Evolutionary conservation across 2,113 vertebrate species (phyloP), one percentile per base, ranked within the genome.

Genomic region (Nannobrachium achirus): DNA sequence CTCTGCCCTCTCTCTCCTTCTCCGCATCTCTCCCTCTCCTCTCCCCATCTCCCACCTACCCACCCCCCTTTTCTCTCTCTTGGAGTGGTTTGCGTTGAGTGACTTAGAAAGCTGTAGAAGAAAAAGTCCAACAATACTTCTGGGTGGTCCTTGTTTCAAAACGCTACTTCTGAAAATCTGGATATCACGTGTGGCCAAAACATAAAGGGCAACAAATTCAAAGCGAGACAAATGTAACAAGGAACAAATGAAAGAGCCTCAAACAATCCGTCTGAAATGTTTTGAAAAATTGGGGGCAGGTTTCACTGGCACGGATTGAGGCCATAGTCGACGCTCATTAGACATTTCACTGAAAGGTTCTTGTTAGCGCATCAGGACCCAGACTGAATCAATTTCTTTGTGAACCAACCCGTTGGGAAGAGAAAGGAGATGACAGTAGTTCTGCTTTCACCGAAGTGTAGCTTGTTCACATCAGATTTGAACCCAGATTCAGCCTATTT

Each of bases 131-230:
- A 49, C 68, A 76, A 75, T 49, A 19, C 72, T 88, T 66, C 75
- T 88, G 87, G 89, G 89, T 90, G 89, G 89, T 89, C 89, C 16
- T 73, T 74, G 56, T 86, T 85, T 73, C 46, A 59, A 78, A 81
- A 72, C n/a, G 6, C 19, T 6, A 11, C 25, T 66, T 56, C 62
- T 10, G 55, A 69, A 86, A 87, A 81, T 82, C 79, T 89, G 84
- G 82, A 85, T 82, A 59, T 88, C 81, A 83, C 51, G 72, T 87
- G 88, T 82, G 78, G 83, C 76, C 76, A 13, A 69, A 81, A 33
- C 25, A 60, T 70, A 55, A 84, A 84, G 66, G n/a, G n/a, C 68
- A 78, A 69, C 67, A 82, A 88, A 86, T 83, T 84, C 73, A 66
- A 85, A 78, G 76, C 55, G 79, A 81, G 82, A 81, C 76, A 78